Base-by-base conservation (phyloP, 2,888 invertebrate genomes). In the Meghimatium bilineatum region DNA sequence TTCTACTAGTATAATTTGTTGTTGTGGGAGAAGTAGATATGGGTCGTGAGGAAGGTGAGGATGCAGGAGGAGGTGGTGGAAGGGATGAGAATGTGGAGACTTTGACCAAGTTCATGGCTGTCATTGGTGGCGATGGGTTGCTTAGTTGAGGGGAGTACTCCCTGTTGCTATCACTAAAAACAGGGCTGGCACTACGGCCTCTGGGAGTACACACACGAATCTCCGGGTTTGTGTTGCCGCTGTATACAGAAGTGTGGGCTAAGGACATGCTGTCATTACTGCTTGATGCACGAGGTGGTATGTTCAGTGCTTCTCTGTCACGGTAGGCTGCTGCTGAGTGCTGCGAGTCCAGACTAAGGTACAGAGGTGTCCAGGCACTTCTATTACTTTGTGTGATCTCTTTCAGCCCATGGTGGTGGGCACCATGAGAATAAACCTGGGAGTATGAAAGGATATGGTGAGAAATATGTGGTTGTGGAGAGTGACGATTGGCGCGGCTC, bases 91-190 rank as follows among this genome's bases (percentile, higher is more conserved):
- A 71, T 26, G 72, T 56, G 52, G 67, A n/a, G 44, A 72, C 83
- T 75, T 79, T 85, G 56, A 72, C 79, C 78, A 78, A 66, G 36
- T 76, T 83, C 56, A 81, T 85, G 34, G 87, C 63, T 34, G 52
- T 78, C 72, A 79, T 60, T 2, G 78, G 79, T 26, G 83, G 83
- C 14, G 83, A 83, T 14, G 71, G 72, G 63, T 72, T 72, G 44
- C 63, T 76, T 29, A 34, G 60, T 6, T 71, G 85, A 8, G 71
- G 77, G 29, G 76, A 56, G 60, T 75, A 56, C 26, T 63, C 75
- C 20, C 66, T 66, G 29, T 36, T 10, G 14, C 52, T 38, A 1
- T 72, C 71, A 69, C 29, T 44, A n/a, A 78, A 71, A 26, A 66
- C 34, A 6, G 77, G 80, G n/a, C 78, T 85, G 38, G 75, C 78